Percentiles rank a stretch among this genome's conserved stretches.
Conservation (phyloP, 2,113 vertebrate genomes). For the Benitochromis conjunctus region DNA sequence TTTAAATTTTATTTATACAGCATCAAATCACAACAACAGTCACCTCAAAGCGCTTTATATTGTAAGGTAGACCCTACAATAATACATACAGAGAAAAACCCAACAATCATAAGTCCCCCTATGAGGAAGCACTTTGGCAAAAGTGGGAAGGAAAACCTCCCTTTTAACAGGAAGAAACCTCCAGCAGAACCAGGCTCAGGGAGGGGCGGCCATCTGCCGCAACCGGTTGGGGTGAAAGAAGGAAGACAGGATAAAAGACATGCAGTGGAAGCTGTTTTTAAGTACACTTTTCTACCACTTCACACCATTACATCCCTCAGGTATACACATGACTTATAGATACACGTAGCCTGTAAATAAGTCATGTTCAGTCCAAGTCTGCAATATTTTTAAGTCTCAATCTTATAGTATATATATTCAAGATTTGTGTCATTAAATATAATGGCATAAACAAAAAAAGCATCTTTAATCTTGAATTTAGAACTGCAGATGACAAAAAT, state of each 20-base stretch:
- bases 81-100: background rate
- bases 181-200: rapidly evolving
- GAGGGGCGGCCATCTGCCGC: background rate
- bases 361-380: background rate
- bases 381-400: background rate
- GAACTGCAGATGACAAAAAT: background rate
- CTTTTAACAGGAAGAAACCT: background rate
- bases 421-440: background rate
- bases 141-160: background rate
- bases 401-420: rapidly evolving
- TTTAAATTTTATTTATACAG: rapidly evolving
- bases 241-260: background rate
- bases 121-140: rapidly evolving
- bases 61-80: background rate
- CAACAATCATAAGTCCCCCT: rapidly evolving
- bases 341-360: background rate
- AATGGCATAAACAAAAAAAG: background rate
- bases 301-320: rapidly evolving
- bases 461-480: background rate
- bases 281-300: background rate
- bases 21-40: background rate
- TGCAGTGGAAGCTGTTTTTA: background rate
- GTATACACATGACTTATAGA: background rate
- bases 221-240: background rate
- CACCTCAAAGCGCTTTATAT: background rate